These are phyloP conservation scores for Epinotia demarniana DNA, from an alignment of 2,888 invertebrate genomes.

Conservation along the genomic window DNA sequence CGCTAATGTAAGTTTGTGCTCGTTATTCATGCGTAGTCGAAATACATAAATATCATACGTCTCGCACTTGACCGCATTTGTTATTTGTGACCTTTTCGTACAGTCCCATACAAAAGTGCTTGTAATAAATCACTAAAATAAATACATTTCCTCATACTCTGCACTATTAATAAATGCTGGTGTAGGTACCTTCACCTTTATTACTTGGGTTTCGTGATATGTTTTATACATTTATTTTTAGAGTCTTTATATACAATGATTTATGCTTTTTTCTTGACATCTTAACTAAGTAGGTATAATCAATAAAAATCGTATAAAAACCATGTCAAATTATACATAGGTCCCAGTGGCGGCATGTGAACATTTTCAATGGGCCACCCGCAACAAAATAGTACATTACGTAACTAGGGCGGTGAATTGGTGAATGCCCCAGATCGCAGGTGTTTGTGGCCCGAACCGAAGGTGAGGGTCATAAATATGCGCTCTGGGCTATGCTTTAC, in stretches of 20 bases:
- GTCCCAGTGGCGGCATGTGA: too few relatives aligned
- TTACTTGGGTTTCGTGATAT: not conserved
- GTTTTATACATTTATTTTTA: not conserved
- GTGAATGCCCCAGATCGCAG: too few relatives aligned
- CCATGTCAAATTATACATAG: too few relatives aligned
- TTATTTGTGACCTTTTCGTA: constrained; percentile 31
- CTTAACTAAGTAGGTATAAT: too few relatives aligned
- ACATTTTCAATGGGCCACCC: too few relatives aligned
- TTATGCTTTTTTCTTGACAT: not conserved
- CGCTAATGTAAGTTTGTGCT: constrained; percentile 19
- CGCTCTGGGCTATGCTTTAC: too few relatives aligned
- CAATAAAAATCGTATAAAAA: too few relatives aligned
- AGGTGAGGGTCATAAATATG: too few relatives aligned
- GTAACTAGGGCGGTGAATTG: too few relatives aligned
- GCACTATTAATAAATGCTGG: not conserved
- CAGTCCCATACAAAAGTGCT: constrained; percentile 18
- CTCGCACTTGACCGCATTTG: constrained; percentile 37
- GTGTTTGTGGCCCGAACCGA: too few relatives aligned
- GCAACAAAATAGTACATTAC: too few relatives aligned
- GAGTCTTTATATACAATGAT: not conserved
- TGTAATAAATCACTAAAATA: not conserved
- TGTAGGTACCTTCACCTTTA: not conserved
- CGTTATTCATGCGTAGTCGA: constrained; percentile 20
- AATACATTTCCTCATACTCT: not conserved
- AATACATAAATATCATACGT: constrained; percentile 20